These are phyloP conservation scores for Centrocercus urophasianus DNA, from an alignment of 2,113 vertebrate species.

Conservation along the genomic window DNA sequence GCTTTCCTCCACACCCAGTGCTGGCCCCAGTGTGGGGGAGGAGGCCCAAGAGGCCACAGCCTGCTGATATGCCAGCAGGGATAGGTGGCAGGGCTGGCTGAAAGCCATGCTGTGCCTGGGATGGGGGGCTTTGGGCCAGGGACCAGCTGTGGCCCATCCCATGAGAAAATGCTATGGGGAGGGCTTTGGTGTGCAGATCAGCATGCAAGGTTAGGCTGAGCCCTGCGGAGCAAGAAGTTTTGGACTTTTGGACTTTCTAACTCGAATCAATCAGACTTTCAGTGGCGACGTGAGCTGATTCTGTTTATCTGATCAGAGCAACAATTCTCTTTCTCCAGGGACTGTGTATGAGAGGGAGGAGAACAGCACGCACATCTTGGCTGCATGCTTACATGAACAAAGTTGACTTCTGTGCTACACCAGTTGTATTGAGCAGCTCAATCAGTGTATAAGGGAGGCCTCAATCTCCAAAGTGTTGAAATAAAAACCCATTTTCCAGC, in stretches of 20 bases:
- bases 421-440: slow-evolving; percentile 1
- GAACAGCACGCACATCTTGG: slow-evolving; percentile 44
- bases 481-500: not conserved
- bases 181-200: too few species aligned
- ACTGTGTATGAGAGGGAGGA: slow-evolving; percentile 14
- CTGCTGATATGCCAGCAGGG: not conserved
- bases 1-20: not conserved
- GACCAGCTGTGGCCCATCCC: not conserved
- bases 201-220: not conserved
- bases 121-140: not conserved
- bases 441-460: not conserved
- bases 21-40: not conserved
- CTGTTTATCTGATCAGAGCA: slow-evolving; percentile 6
- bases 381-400: not conserved
- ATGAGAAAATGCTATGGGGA: fast-evolving
- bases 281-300: not conserved
- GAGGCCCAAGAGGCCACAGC: not conserved
- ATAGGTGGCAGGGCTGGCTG: not conserved
- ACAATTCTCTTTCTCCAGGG: slow-evolving; percentile 19
- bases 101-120: not conserved
- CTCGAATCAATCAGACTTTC: slow-evolving; percentile 15
- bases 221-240: not conserved
- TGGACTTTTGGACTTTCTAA: not conserved
- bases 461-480: not conserved
- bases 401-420: slow-evolving; percentile 1